Base-by-base conservation (phyloP, 2,888 invertebrate species). In the Drosophila atripex region DNA sequence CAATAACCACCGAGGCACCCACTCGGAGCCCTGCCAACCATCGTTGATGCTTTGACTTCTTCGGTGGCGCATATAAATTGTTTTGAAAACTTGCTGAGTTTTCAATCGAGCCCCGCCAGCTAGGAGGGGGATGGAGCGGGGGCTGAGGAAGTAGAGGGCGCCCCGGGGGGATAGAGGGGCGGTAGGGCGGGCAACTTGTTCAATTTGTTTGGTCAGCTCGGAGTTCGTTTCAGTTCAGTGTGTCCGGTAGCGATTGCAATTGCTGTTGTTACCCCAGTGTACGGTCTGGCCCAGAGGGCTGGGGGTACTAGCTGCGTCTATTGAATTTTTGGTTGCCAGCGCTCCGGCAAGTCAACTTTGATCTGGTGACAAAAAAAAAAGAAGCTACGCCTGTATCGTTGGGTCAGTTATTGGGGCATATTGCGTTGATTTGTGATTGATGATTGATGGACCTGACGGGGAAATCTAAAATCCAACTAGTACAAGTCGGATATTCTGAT, bases 51-150 rank as follows among this genome's bases (percentile, higher is more conserved):
- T 38, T 35, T 0, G 16, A 16, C 56, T 65, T 45, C 56, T 39
- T 45, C 25, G 57, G 49, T 41, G 60, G 71, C 68, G 58, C 68
- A 73, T 59, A 65, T 74, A 78, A 70, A 59, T 60, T 65, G 63
- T 63, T 66, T 82, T 74, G 75, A 72, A 83, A 80, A 80, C 77
- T 77, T 79, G 82, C 88, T 78, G 87, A 84, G 82, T 86, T 86
- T 82, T 85, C 82, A 83, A 80, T 78, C 71, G 85, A 66, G 60
- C 74, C 49, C 83, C 41, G 43, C 53, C 52, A 18, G 55, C 5
- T 16, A 16, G 43, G 16, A 21, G 41, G n/a, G 52, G 52, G 50
- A 9, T 41, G 55, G 38, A 39, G 39, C 1, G 14, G 56, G 21
- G 25, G 23, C 21, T 14, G 21, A 9, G 28, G 28, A 3, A 28